Evolutionary conservation across 2,888 invertebrate genomes (phyloP), one percentile per base, ranked within the genome.

Genomic region (Cephus sareptanus): DNA sequence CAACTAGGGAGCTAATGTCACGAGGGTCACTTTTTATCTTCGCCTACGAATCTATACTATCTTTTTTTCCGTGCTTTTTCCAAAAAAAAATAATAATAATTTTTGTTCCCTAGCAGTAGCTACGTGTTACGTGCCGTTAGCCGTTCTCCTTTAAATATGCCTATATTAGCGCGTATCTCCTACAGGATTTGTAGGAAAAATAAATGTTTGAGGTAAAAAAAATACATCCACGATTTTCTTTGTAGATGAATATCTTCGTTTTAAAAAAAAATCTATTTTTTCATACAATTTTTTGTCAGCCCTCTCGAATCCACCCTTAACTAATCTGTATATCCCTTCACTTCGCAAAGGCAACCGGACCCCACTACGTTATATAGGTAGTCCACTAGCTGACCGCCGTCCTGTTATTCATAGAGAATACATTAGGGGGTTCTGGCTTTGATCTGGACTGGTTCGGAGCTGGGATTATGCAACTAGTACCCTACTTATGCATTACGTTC

Each of bases 371-470:
- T 9, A 56, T 56, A 2, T 56, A 56, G 2, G 9, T 23, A 56
- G 56, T 56, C 23, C 9, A 23, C 23, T 56, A 56, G 56, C 56
- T 56, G 56, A 56, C 23, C 56, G 9, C 56, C 56, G 9, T 56
- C 56, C 81, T 82, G 85, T 87, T 89, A 89, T 88, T 89, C 90
- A 90, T 88, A 89, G 88, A 87, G 90, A 89, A 90, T 90, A 88
- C 82, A 87, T 88, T 87, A 87, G 84, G 83, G 84, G 81, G 81
- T 83, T 82, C 85, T 81, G 82, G 86, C 90, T 91, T 90, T 90
- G 89, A 90, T 91, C 89, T 88, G 85, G 81, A 85, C 84, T 71
- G 71, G 71, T 33, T 82, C 78, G 82, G 82, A 78, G 84, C 81
- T 79, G 83, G 85, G 87, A 89, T 88, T 90, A 89, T 89, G 84